Conservation (phyloP, 2,113 vertebrate species). For the cattle (Bos taurus) region DNA sequence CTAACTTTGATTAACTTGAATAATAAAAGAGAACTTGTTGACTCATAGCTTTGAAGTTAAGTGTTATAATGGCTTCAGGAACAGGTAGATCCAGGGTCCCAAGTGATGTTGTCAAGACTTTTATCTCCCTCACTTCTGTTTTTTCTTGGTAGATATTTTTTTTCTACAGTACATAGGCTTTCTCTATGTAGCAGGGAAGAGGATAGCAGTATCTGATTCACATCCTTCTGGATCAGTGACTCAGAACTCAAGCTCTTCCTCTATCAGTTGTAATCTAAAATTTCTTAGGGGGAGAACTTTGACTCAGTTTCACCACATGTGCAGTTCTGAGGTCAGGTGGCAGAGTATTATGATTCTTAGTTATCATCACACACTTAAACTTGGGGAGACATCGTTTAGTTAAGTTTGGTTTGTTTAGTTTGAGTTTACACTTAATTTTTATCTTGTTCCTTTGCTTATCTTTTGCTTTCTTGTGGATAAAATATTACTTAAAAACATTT, state of each 20-base stretch:
- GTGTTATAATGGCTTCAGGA: background rate
- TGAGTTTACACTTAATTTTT: background rate
- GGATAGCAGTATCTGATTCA: background rate
- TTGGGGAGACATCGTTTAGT: background rate
- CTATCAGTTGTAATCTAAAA: background rate
- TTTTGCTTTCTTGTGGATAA: background rate
- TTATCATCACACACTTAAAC: background rate
- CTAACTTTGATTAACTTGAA: background rate
- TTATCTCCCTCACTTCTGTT: background rate
- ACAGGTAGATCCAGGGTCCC: background rate
- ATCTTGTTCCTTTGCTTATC: background rate
- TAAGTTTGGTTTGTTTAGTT: background rate
- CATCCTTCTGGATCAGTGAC: background rate
- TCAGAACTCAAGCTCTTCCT: background rate
- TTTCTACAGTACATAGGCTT: background rate
- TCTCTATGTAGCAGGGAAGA: background rate
- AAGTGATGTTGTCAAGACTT: background rate
- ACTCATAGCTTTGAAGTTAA: background rate
- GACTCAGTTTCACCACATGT: background rate
- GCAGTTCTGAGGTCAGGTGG: background rate
- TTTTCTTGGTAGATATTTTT: background rate
- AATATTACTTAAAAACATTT: background rate
- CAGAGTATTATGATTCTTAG: rapidly evolving
- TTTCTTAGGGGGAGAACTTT: background rate
- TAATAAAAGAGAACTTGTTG: background rate